Conservation (phyloP, 2,113 vertebrate genomes). For the Nestor notabilis region DNA sequence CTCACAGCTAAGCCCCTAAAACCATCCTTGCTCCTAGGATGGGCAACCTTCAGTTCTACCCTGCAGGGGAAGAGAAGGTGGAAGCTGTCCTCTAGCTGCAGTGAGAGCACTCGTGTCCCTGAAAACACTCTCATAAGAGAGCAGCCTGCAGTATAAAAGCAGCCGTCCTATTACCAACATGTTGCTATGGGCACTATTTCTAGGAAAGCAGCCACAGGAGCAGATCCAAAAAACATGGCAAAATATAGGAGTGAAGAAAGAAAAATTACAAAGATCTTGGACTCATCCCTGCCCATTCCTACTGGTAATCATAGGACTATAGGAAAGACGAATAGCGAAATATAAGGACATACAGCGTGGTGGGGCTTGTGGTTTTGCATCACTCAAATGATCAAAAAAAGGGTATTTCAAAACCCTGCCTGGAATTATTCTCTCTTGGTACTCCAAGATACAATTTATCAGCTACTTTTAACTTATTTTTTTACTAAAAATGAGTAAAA, state of each 20-base stretch:
- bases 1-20: background rate
- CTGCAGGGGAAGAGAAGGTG: background rate
- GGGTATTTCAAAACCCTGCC: background rate
- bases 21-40: background rate
- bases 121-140: background rate
- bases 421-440: background rate
- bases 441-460: background rate
- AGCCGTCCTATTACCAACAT: background rate
- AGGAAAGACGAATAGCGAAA: background rate
- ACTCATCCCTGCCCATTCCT: background rate
- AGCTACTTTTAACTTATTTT: background rate
- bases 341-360: background rate
- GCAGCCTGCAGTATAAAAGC: background rate
- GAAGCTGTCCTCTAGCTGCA: background rate
- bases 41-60: background rate
- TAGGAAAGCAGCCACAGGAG: background rate
- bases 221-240: background rate
- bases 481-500: background rate
- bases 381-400: fast-evolving
- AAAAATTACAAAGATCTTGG: background rate
- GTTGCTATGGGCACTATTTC: background rate
- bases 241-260: background rate
- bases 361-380: background rate
- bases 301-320: fast-evolving
- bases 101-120: background rate